Evolutionary conservation across 2,888 invertebrate genomes (phyloP).

Genomic region (Lithophane leautieri): DNA sequence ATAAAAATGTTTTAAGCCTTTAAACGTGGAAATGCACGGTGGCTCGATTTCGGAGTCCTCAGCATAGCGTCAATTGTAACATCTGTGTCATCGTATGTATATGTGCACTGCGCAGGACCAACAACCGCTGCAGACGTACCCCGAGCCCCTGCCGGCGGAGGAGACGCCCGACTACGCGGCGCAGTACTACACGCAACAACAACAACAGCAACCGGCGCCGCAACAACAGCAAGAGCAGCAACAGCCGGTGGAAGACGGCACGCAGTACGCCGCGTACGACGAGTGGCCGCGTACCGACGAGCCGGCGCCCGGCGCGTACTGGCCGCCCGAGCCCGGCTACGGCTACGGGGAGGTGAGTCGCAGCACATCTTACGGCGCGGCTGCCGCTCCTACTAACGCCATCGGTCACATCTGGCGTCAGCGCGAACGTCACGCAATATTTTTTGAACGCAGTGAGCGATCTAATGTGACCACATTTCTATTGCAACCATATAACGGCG

Average conservation of each 20-base stretch:
- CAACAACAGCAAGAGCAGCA: slow-evolving; percentile 35
- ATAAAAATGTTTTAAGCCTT: too few relatives aligned
- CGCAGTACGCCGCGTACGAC: slow-evolving; percentile 63
- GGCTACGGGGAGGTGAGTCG: slow-evolving; percentile 74
- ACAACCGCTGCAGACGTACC: slow-evolving; percentile 64
- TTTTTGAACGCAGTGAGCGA: not conserved
- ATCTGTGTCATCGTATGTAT: not conserved
- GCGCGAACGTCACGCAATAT: not conserved
- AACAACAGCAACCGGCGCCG: slow-evolving; percentile 34
- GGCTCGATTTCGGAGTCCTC: too few relatives aligned
- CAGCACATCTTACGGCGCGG: not conserved
- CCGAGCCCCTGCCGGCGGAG: slow-evolving; percentile 61
- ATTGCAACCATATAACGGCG: not conserved
- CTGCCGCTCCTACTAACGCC: not conserved
- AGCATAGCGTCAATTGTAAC: not conserved
- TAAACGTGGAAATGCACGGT: too few relatives aligned
- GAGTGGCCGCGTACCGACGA: slow-evolving; percentile 68
- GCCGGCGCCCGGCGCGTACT: slow-evolving; percentile 53
- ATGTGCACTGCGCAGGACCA: slow-evolving; percentile 61
- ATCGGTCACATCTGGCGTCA: not conserved
- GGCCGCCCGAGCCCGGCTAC: slow-evolving; percentile 74
- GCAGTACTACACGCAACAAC: slow-evolving; percentile 70
- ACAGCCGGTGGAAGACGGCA: slow-evolving; percentile 46
- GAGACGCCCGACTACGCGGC: slow-evolving; percentile 71
- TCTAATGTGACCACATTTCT: too few relatives aligned